A percentile compares a stretch with the other conserved stretches of the same genome.
Conservation (phyloP, 92 coral and sea anemone genomes). For the Porites lobata region DNA sequence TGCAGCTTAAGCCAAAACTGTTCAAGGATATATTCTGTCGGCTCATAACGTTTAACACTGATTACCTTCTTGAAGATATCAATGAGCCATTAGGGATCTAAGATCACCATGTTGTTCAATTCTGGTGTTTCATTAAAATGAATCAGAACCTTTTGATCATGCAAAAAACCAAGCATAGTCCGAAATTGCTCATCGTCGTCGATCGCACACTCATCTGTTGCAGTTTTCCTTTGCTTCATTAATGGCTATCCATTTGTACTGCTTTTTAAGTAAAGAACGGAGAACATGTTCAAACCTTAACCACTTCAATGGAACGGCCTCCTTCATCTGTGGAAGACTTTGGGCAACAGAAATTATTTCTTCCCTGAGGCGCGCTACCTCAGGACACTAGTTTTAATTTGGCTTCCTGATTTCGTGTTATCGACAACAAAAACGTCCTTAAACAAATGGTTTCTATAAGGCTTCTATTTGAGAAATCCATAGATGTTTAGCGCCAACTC, state of each 20-base stretch:
- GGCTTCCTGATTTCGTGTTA: conserved; percentile 62
- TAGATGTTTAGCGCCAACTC: conserved; percentile 40
- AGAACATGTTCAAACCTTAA: conserved; percentile 44
- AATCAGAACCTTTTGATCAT: conserved; percentile 58
- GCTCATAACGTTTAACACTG: conserved; percentile 48
- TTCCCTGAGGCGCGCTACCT: conserved; percentile 33
- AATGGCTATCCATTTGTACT: conserved; percentile 25
- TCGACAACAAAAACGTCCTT: conserved; percentile 56
- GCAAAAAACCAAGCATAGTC: conserved; percentile 52
- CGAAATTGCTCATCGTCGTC: conserved; percentile 27
- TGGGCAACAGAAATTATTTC: conserved; percentile 26
- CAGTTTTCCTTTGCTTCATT: conserved; percentile 44
- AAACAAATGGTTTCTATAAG: conserved; percentile 24
- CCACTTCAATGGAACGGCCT: conserved; percentile 44
- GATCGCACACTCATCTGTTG: conserved; percentile 17
- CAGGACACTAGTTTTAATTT: conserved; percentile 22
- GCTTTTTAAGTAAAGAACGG: not conserved
- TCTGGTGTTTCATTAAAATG: conserved; percentile 46
- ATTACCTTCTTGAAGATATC: conserved; percentile 59
- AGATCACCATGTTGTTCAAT: conserved; percentile 36
- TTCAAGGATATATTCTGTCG: conserved; percentile 1
- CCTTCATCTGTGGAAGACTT: conserved; percentile 15
- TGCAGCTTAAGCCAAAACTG: conserved; percentile 52
- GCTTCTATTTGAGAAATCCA: conserved; percentile 6
- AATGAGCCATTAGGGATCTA: conserved; percentile 72